A percentile compares a stretch with the other conserved stretches of the same genome.
phyloP scores from a whole-genome alignment of 2,888 invertebrate genomes.

The Epinotia demarniana region DNA sequence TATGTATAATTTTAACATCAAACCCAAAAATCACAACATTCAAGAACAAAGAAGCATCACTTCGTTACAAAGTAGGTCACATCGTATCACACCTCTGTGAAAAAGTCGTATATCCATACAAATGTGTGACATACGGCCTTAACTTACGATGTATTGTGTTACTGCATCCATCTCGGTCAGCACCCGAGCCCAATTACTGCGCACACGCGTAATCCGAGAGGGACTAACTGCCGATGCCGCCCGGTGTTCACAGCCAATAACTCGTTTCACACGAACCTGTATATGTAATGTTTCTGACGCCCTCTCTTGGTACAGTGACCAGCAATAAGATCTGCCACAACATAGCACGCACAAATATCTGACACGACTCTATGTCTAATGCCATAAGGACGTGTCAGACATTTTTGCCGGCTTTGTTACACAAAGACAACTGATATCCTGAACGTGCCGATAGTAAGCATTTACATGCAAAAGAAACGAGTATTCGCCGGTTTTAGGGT shows the following conservation, averaged over 20 bases:
- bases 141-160: conserved; percentile 7
- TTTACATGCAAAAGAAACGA: too few relatives aligned
- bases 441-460: too few relatives aligned
- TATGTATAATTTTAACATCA: too few relatives aligned
- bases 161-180: conserved; percentile 23
- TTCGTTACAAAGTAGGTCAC: conserved; percentile 4
- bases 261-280: neutral
- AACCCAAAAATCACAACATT: too few relatives aligned
- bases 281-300: neutral
- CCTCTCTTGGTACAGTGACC: too few relatives aligned
- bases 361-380: too few relatives aligned
- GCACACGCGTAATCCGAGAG: conserved; percentile 22
- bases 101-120: neutral
- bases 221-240: conserved; percentile 24
- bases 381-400: too few relatives aligned
- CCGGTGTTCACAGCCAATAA: neutral
- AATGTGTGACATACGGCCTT: neutral
- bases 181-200: conserved; percentile 30
- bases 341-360: too few relatives aligned
- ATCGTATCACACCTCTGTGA: neutral
- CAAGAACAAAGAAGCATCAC: neutral
- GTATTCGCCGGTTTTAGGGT: too few relatives aligned
- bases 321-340: too few relatives aligned
- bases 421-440: too few relatives aligned
- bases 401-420: too few relatives aligned